Conservation (phyloP, 2,888 invertebrate species). For the Rutpela maculata region DNA sequence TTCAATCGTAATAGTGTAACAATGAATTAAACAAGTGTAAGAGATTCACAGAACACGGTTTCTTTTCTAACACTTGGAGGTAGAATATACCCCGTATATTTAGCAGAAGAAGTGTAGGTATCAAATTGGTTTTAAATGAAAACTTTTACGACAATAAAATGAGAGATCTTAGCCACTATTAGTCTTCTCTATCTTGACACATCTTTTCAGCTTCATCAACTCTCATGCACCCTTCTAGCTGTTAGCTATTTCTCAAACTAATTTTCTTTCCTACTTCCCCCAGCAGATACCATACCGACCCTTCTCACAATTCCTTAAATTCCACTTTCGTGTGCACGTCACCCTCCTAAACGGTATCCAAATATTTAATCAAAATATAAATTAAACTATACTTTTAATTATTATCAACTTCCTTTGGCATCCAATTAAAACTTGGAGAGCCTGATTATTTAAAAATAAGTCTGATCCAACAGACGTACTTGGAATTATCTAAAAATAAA, state of each 20-base stretch:
- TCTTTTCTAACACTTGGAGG: background rate
- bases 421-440: slow-evolving; percentile 7
- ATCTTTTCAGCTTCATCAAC: slow-evolving; percentile 62
- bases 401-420: slow-evolving; percentile 23
- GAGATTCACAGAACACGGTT: too few relatives aligned
- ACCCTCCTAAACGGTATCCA: slow-evolving; percentile 49
- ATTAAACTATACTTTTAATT: slow-evolving; percentile 53
- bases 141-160: slow-evolving; percentile 58
- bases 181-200: slow-evolving; percentile 62
- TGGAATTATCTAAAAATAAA: slow-evolving; percentile 15
- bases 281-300: slow-evolving; percentile 49
- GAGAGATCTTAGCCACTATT: slow-evolving; percentile 59
- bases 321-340: slow-evolving; percentile 51
- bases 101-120: slow-evolving; percentile 33
- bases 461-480: background rate
- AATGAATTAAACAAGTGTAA: too few relatives aligned
- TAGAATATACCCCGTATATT: background rate
- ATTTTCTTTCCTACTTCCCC: slow-evolving; percentile 56
- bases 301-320: slow-evolving; percentile 52
- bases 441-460: slow-evolving; percentile 12
- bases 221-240: slow-evolving; percentile 59
- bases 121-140: slow-evolving; percentile 52
- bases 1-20: too few relatives aligned
- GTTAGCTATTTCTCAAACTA: slow-evolving; percentile 62
- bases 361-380: slow-evolving; percentile 55